Evolutionary conservation across 2,797 vertebrate species (phyloP).

Genomic region (Tenualosa thibaudeaui): DNA sequence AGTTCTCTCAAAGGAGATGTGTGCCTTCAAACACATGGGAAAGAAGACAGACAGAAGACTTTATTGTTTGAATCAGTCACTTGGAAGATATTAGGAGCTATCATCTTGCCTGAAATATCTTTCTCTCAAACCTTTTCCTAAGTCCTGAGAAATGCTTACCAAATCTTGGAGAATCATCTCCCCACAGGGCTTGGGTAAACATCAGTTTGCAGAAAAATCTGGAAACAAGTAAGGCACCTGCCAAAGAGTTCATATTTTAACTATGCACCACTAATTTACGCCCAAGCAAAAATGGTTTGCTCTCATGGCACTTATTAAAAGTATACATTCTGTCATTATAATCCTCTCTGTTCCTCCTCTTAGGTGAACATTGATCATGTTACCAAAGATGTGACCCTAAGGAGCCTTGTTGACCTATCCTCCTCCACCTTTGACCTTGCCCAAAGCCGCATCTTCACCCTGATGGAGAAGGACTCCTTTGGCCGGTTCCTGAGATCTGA

Average conservation of each 20-base stretch:
- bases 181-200: not conserved
- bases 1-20: not conserved
- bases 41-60: not conserved
- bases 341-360: not conserved
- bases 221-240: not conserved
- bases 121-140: not conserved
- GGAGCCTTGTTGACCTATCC: constrained; percentile 89
- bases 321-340: not conserved
- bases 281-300: not conserved
- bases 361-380: constrained; percentile 97
- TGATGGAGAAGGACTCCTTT: constrained; percentile 98
- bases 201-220: not conserved
- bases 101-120: not conserved
- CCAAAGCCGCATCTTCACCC: constrained; percentile 88
- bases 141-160: constrained; percentile 17
- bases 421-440: constrained; percentile 85
- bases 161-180: not conserved
- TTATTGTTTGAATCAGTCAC: not conserved
- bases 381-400: constrained; percentile 90
- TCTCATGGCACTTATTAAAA: not conserved
- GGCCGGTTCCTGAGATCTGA: constrained; percentile 89
- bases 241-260: not conserved
- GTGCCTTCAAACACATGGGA: not conserved
- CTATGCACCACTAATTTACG: not conserved
- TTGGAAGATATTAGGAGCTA: not conserved